phyloP scores from a whole-genome alignment of 2,797 vertebrate genomes.

The Coregonus suidteri region DNA sequence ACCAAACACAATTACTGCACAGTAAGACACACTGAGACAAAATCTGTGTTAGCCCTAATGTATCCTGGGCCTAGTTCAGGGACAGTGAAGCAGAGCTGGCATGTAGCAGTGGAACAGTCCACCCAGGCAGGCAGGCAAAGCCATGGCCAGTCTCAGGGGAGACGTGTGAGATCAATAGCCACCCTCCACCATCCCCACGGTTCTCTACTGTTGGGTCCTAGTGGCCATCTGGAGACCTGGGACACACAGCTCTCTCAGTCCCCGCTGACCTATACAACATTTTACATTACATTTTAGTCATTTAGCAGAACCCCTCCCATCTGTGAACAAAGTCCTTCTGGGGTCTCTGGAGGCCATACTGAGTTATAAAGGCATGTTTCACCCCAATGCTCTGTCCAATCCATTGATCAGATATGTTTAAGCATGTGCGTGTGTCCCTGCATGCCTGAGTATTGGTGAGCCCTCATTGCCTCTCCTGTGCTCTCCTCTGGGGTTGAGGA shows the following conservation, averaged over 20 bases:
- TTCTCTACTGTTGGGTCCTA: not conserved
- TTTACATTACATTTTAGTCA: too few relatives aligned
- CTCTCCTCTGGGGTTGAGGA: not conserved
- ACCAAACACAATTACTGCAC: not conserved
- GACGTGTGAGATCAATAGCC: not conserved
- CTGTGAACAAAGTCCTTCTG: not conserved
- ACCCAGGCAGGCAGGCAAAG: not conserved
- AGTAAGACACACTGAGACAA: not conserved
- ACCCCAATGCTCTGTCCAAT: not conserved
- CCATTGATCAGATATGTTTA: too few relatives aligned
- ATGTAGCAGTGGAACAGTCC: not conserved
- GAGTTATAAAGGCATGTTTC: not conserved
- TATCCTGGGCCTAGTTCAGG: not conserved
- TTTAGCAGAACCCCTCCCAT: not conserved
- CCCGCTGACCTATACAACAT: not conserved
- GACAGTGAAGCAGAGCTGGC: not conserved
- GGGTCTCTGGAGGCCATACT: not conserved
- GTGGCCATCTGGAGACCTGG: not conserved
- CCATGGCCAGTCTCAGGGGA: slow-evolving; percentile 13
- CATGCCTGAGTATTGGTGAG: not conserved
- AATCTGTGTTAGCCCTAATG: not conserved
- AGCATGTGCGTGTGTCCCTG: too few relatives aligned
- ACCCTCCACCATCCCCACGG: not conserved
- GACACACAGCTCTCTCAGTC: not conserved
- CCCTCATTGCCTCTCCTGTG: not conserved